Conservation (phyloP, 2,888 invertebrate genomes). For the Gymnoscelis rufifasciata region DNA sequence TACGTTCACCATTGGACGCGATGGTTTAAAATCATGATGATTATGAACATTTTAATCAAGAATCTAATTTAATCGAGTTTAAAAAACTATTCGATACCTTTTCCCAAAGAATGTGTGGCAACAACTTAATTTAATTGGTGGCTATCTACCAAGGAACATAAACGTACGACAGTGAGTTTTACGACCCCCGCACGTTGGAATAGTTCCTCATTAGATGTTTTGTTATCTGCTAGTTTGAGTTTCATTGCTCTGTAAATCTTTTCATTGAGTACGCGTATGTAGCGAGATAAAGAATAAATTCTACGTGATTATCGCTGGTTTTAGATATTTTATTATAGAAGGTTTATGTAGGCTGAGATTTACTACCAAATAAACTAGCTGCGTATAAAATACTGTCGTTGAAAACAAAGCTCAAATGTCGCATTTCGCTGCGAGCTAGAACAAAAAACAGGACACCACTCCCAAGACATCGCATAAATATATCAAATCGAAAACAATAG, state of each 20-base stretch:
- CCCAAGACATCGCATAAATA: slow-evolving; percentile 72
- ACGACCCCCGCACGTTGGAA: slow-evolving; percentile 26
- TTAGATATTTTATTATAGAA: neutral
- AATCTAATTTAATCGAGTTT: too few relatives aligned
- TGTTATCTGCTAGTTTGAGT: slow-evolving; percentile 22
- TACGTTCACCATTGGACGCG: too few relatives aligned
- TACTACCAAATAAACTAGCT: too few relatives aligned
- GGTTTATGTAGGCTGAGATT: too few relatives aligned
- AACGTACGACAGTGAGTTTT: slow-evolving; percentile 38
- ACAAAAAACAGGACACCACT: slow-evolving; percentile 45
- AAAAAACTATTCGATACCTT: slow-evolving; percentile 1
- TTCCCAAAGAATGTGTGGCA: slow-evolving; percentile 26
- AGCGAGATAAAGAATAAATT: neutral
- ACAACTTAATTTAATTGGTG: slow-evolving; percentile 52
- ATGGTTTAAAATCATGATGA: too few relatives aligned
- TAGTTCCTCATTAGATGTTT: slow-evolving; percentile 22
- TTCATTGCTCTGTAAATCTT: slow-evolving; percentile 17
- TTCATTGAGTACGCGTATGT: slow-evolving; percentile 9
- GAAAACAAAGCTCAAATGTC: slow-evolving; percentile 44
- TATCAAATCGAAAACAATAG: slow-evolving; percentile 78
- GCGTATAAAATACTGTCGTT: neutral
- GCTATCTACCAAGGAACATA: slow-evolving; percentile 48
- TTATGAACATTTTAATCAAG: too few relatives aligned
- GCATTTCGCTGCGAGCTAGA: slow-evolving; percentile 46
- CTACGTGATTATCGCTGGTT: neutral